A percentile compares a stretch with the other conserved stretches of the same genome.
These are phyloP conservation scores for Trachythela sp. DNA, from an alignment of 64 coral and sea anemone genomes.

Conservation along the genomic window DNA sequence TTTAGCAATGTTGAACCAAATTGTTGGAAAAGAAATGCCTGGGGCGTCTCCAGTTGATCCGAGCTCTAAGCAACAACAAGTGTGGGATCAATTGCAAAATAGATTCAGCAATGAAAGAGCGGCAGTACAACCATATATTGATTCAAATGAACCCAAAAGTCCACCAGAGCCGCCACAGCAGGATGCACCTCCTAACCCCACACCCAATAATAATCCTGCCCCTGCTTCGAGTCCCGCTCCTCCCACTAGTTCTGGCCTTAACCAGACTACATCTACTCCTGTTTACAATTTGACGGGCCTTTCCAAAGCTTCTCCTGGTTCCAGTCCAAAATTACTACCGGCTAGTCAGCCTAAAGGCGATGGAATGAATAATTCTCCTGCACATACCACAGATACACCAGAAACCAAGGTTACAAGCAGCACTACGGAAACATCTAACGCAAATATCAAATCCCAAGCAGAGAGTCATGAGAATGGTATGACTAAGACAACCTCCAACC, in stretches of 20 bases:
- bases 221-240: background rate
- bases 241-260: background rate
- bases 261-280: background rate
- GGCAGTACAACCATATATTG: background rate
- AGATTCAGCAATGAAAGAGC: background rate
- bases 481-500: background rate
- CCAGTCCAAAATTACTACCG: background rate
- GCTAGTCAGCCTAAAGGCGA: background rate
- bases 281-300: background rate
- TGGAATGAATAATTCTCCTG: background rate
- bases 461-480: background rate
- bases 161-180: background rate
- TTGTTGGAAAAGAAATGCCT: slow-evolving; percentile 27
- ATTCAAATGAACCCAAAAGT: background rate
- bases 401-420: background rate
- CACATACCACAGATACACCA: background rate
- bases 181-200: background rate
- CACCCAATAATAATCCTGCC: background rate
- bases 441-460: background rate
- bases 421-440: background rate
- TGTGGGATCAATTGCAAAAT: slow-evolving; percentile 11
- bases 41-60: background rate
- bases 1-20: slow-evolving; percentile 9
- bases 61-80: background rate
- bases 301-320: background rate